A percentile compares a stretch with the other conserved stretches of the same genome.
These are phyloP conservation scores for Drosophila aldrichi DNA, from an alignment of 2,888 invertebrate species.

Conservation along the genomic window DNA sequence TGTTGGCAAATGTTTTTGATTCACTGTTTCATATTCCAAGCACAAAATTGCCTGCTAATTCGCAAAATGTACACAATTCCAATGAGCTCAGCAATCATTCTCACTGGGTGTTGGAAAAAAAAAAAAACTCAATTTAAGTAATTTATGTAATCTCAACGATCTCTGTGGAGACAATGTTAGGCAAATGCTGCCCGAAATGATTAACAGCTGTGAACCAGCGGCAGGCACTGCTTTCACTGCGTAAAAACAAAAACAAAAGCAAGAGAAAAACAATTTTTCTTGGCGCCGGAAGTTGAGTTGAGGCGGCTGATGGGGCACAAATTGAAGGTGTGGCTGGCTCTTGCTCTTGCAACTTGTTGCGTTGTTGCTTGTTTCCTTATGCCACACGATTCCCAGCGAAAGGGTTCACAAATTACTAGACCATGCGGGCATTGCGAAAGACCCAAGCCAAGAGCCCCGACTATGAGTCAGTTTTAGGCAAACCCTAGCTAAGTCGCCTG, in stretches of 20 bases:
- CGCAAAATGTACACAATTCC: too few species aligned
- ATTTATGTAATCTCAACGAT: slow-evolving; percentile 44
- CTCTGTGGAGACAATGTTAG: slow-evolving; percentile 22
- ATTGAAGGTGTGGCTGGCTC: neutral
- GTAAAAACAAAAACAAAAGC: slow-evolving; percentile 3
- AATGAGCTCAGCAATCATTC: too few species aligned
- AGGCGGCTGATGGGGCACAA: slow-evolving; percentile 43
- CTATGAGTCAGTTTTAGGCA: slow-evolving; percentile 33
- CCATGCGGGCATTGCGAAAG: slow-evolving; percentile 57
- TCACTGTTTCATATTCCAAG: too few species aligned
- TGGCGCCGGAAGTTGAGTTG: slow-evolving; percentile 40
- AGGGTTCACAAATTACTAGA: slow-evolving; percentile 18
- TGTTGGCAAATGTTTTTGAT: too few species aligned
- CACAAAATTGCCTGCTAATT: too few species aligned
- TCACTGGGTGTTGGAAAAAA: neutral
- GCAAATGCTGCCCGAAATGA: slow-evolving; percentile 46
- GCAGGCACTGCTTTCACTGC: slow-evolving; percentile 49
- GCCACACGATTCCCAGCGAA: slow-evolving; percentile 18
- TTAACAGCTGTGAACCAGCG: slow-evolving; percentile 47
- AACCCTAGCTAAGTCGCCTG: slow-evolving; percentile 7
- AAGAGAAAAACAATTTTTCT: slow-evolving; percentile 26
- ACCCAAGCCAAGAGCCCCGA: neutral
- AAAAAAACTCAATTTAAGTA: slow-evolving; percentile 16
- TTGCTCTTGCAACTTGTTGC: slow-evolving; percentile 9
- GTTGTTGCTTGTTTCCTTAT: slow-evolving; percentile 27